Evolutionary conservation across 2,888 invertebrate species (phyloP).

Genomic region (Megaustenia siamemsis): DNA sequence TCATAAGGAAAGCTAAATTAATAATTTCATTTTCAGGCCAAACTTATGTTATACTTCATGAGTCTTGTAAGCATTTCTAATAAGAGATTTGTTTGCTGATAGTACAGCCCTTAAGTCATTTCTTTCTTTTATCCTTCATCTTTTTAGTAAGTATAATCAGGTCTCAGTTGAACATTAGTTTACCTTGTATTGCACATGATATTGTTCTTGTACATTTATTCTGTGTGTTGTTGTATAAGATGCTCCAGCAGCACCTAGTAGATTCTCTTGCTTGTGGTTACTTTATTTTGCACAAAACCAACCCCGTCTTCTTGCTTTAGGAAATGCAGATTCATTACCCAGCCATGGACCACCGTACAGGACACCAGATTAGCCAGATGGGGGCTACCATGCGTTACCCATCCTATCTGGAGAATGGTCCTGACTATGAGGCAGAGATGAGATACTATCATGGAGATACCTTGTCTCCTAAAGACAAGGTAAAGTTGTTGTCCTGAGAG

Average conservation of each 20-base stretch:
- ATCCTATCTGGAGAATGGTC: slow-evolving; percentile 73
- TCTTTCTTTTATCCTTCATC: too few relatives aligned
- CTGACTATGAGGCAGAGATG: slow-evolving; percentile 77
- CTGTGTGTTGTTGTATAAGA: not conserved
- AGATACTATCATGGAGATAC: slow-evolving; percentile 75
- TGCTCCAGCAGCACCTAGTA: not conserved
- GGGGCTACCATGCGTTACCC: slow-evolving; percentile 74
- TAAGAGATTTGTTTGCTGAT: too few relatives aligned
- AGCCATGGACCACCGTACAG: slow-evolving; percentile 58
- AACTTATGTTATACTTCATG: too few relatives aligned
- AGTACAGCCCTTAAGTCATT: too few relatives aligned
- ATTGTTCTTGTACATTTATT: too few relatives aligned
- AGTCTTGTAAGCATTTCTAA: too few relatives aligned
- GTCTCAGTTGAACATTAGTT: too few relatives aligned
- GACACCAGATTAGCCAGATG: slow-evolving; percentile 69
- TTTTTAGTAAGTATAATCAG: too few relatives aligned
- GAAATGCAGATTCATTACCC: slow-evolving; percentile 66
- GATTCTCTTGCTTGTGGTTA: slow-evolving; percentile 7
- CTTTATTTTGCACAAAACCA: slow-evolving; percentile 30
- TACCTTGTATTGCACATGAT: not conserved
- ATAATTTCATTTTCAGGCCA: too few relatives aligned
- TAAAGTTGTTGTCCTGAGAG: slow-evolving; percentile 48
- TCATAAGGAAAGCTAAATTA: too few relatives aligned
- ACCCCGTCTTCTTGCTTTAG: slow-evolving; percentile 57
- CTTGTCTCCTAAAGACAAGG: slow-evolving; percentile 67